A percentile compares a stretch with the other conserved stretches of the same genome.
These are phyloP conservation scores for Rattus rattus DNA, from an alignment of 2,113 vertebrate species.

Conservation along the genomic window DNA sequence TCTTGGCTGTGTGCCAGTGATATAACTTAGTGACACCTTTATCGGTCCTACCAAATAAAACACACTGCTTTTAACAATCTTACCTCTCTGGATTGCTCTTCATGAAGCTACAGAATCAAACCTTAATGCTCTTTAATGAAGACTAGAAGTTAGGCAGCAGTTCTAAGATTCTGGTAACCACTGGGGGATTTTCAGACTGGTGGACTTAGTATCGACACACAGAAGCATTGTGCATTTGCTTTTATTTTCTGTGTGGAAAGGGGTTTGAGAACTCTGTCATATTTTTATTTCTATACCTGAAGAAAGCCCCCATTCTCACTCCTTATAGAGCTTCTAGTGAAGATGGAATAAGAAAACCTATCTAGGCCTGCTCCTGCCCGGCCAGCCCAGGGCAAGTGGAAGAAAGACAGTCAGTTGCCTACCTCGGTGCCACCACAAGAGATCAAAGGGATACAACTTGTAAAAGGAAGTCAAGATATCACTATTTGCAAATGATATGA, in stretches of 20 bases:
- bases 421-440: neutral
- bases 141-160: neutral
- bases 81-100: neutral
- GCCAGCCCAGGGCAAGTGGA: neutral
- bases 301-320: neutral
- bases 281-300: conserved; percentile 17
- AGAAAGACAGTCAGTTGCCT: neutral
- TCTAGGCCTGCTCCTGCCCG: neutral
- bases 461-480: too few species aligned
- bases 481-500: too few species aligned
- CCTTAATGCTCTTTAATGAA: neutral
- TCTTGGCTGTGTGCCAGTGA: neutral
- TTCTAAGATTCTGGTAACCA: neutral
- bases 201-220: neutral
- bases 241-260: conserved; percentile 34
- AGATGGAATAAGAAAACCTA: neutral
- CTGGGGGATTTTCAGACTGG: neutral
- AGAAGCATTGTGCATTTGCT: neutral
- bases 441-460: too few species aligned
- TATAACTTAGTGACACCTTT: neutral
- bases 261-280: neutral
- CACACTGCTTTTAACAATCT: neutral
- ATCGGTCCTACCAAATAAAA: conserved; percentile 29
- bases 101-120: neutral
- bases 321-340: neutral